These are phyloP conservation scores for Portunus trituberculatus DNA, from an alignment of 1,140 invertebrate genomes.

Conservation along the genomic window DNA sequence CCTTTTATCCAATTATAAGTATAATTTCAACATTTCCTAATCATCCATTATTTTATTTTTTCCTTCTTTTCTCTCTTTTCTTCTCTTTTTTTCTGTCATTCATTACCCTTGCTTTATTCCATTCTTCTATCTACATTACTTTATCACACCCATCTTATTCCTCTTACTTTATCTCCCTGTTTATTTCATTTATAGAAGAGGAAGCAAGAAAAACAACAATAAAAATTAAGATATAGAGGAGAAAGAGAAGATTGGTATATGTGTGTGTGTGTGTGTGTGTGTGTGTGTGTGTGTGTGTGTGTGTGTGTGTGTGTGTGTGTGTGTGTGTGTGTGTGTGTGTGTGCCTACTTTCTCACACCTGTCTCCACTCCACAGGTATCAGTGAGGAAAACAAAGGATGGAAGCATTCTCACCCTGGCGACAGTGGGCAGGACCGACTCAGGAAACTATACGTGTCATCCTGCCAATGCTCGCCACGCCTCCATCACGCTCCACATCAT, in stretches of 20 bases:
- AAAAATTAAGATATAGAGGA: not conserved
- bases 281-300: not conserved
- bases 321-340: not conserved
- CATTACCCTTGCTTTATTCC: no score
- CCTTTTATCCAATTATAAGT: no score
- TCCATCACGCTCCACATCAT: conserved; percentile 69
- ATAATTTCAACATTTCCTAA: no score
- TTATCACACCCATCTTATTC: no score
- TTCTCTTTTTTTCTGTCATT: no score
- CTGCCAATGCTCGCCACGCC: conserved; percentile 42
- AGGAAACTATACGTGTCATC: conserved; percentile 57
- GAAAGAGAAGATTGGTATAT: not conserved
- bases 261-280: not conserved
- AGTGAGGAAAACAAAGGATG: conserved; percentile 22
- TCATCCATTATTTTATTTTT: no score
- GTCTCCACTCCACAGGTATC: conserved; percentile 27
- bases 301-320: not conserved
- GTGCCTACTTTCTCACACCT: not conserved
- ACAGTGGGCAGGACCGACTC: conserved; percentile 50
- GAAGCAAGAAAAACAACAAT: not conserved
- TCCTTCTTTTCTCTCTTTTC: no score
- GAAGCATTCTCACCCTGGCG: conserved; percentile 48
- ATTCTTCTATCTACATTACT: no score
- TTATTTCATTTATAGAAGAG: no score
- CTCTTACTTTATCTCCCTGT: no score